Evolutionary conservation across 2,113 vertebrate genomes (phyloP).

Genomic region (Polypterus bichir): DNA sequence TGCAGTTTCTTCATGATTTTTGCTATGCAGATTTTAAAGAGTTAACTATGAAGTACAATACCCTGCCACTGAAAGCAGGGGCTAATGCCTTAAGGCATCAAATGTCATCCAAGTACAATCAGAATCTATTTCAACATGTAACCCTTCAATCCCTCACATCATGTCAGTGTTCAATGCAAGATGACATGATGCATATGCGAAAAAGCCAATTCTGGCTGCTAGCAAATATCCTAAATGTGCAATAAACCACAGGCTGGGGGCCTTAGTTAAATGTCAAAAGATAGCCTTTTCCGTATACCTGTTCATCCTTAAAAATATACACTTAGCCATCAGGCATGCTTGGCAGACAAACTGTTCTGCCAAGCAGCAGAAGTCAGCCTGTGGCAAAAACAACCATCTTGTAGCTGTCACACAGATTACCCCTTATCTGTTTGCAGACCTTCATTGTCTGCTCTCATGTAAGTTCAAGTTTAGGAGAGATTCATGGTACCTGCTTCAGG

Average conservation of each 20-base stretch:
- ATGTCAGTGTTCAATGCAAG: slow-evolving; percentile 56
- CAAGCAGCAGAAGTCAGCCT: slow-evolving; percentile 48
- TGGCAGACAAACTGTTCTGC: slow-evolving; percentile 56
- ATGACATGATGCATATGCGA: slow-evolving; percentile 92
- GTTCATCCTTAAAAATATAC: slow-evolving; percentile 85
- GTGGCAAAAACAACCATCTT: slow-evolving; percentile 71
- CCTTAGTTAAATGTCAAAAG: slow-evolving; percentile 93
- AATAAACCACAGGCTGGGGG: slow-evolving; percentile 75
- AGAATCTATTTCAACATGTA: slow-evolving; percentile 65
- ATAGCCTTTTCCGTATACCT: slow-evolving; percentile 72
- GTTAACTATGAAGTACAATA: slow-evolving; percentile 41
- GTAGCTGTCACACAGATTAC: slow-evolving; percentile 79
- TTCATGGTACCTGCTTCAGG: too few species aligned
- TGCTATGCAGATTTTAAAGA: slow-evolving; percentile 29
- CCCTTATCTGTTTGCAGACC: slow-evolving; percentile 8
- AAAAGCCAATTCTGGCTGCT: slow-evolving; percentile 89
- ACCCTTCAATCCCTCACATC: slow-evolving; percentile 47
- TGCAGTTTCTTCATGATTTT: too few species aligned
- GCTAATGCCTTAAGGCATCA: slow-evolving; percentile 41
- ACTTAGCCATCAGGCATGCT: slow-evolving; percentile 69
- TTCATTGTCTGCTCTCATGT: too few species aligned
- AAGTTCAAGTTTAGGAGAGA: too few species aligned
- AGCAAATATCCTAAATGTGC: slow-evolving; percentile 75
- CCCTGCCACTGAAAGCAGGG: slow-evolving; percentile 46
- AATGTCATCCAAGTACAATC: slow-evolving; percentile 60